phyloP scores from a whole-genome alignment of 1,140 invertebrate genomes.

The Hypothenemus hampei region DNA sequence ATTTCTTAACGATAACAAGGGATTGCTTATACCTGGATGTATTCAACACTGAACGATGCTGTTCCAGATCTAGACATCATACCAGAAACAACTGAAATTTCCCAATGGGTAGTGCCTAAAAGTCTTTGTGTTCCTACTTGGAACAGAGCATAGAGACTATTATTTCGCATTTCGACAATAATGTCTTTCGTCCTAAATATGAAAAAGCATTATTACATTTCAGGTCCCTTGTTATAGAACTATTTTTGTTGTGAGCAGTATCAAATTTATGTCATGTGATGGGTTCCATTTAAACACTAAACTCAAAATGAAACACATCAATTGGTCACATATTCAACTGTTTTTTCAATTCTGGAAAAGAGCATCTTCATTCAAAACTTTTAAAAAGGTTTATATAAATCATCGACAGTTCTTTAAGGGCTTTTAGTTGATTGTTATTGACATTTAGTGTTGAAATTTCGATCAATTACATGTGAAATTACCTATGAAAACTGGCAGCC shows the following conservation, averaged over 20 bases:
- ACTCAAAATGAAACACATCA: too few species aligned
- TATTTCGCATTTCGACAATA: slow-evolving; percentile 64
- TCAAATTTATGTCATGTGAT: too few species aligned
- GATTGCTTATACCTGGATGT: slow-evolving; percentile 62
- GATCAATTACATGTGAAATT: too few species aligned
- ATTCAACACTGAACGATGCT: slow-evolving; percentile 69
- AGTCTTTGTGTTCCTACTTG: slow-evolving; percentile 75
- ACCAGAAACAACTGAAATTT: slow-evolving; percentile 61
- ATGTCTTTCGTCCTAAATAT: slow-evolving; percentile 57
- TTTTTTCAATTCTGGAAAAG: too few species aligned
- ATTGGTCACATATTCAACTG: too few species aligned
- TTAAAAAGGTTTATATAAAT: too few species aligned
- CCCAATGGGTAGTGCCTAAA: slow-evolving; percentile 71
- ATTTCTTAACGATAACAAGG: slow-evolving; percentile 19
- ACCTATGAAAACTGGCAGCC: slow-evolving; percentile 66
- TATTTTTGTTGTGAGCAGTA: too few species aligned
- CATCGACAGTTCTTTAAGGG: too few species aligned
- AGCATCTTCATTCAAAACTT: too few species aligned
- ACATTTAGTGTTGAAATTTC: too few species aligned
- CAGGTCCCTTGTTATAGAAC: not conserved
- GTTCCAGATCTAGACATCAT: slow-evolving; percentile 64
- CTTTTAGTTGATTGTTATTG: too few species aligned
- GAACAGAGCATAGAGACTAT: slow-evolving; percentile 59
- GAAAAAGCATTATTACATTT: not conserved
- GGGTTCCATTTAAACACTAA: too few species aligned